Conservation (phyloP, 2,888 invertebrate genomes). For the Gari tellinella region DNA sequence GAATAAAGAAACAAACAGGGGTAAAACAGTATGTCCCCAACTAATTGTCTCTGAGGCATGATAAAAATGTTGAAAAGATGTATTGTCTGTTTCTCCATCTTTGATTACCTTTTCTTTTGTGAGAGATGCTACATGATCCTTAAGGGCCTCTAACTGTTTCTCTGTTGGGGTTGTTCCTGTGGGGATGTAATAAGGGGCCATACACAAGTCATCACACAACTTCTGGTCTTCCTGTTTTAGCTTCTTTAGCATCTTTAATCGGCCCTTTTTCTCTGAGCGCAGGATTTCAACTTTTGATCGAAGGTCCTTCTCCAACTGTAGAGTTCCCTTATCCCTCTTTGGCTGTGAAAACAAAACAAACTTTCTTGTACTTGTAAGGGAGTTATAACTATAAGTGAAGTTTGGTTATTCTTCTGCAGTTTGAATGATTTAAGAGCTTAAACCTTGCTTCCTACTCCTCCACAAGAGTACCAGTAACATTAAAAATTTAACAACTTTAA, state of each 20-base stretch:
- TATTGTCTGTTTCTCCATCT: not conserved
- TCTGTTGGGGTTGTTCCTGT: slow-evolving; percentile 76
- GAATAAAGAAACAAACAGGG: no score
- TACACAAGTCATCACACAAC: slow-evolving; percentile 80
- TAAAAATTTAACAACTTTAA: no score
- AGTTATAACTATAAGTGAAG: no score
- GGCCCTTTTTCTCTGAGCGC: slow-evolving; percentile 77
- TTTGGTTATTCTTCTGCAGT: no score
- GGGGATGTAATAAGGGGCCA: slow-evolving; percentile 82
- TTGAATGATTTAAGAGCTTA: no score
- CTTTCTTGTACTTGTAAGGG: no score
- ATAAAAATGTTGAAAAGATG: no score
- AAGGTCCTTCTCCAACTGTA: slow-evolving; percentile 79
- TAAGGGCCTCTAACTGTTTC: slow-evolving; percentile 78
- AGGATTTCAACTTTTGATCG: slow-evolving; percentile 73
- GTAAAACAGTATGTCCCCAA: no score
- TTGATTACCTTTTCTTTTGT: slow-evolving; percentile 78
- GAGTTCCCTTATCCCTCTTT: slow-evolving; percentile 66
- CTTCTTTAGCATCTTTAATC: slow-evolving; percentile 75
- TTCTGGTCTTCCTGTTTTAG: slow-evolving; percentile 78
- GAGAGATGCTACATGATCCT: slow-evolving; percentile 80
- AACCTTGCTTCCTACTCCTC: no score
- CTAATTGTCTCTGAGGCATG: no score
- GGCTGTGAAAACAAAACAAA: slow-evolving; percentile 57
- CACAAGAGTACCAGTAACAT: no score